Evolutionary conservation across 2,113 vertebrate genomes (phyloP), one percentile per base, ranked within the genome.

Genomic region (Hippocampus barbouri): DNA sequence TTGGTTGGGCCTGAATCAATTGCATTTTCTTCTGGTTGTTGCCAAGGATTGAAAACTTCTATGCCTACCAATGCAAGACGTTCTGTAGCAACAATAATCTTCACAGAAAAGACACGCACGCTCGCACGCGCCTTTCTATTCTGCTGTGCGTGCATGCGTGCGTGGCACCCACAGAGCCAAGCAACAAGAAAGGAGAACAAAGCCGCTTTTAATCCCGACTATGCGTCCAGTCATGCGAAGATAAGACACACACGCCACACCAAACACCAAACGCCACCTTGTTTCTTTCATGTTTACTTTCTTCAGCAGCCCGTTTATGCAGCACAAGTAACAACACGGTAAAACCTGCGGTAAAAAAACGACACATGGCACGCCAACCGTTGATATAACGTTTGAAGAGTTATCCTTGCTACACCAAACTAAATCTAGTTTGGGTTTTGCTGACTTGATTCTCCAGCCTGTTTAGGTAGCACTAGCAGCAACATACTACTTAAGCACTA

Each of bases 161-260:
- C n/a, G 8, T 63, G 54, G 74, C 74, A 72, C 72, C 68, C 79
- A 84, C 76, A 69, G 66, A 81, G 68, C 27, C 23, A 18, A 14
- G 11, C 16, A 73, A 78, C 66, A 74, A 74, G 51, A 51, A 66
- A 72, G 64, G 34, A 80, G 71, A 87, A 82, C 79, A 86, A 84
- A 87, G 43, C 79, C 67, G 74, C 78, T 83, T 83, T 78, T 87
- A 86, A 88, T 86, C 71, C 82, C 34, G 75, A 74, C 62, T 71
- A 66, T 49, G 64, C 67, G 70, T 78, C 20, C 47, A 30, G 51
- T 67, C 69, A 73, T 49, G 53, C 63, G 73, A 72, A 53, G 73
- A 49, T 45, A 27, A 47, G n/a, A 15, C 63, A 64, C 40, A n/a
- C 72, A 61, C 63, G 23, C 65, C 74, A 76, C 34, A 45, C 25